Evolutionary conservation across 2,113 vertebrate species (phyloP).

Genomic region (Bothrops jararaca): DNA sequence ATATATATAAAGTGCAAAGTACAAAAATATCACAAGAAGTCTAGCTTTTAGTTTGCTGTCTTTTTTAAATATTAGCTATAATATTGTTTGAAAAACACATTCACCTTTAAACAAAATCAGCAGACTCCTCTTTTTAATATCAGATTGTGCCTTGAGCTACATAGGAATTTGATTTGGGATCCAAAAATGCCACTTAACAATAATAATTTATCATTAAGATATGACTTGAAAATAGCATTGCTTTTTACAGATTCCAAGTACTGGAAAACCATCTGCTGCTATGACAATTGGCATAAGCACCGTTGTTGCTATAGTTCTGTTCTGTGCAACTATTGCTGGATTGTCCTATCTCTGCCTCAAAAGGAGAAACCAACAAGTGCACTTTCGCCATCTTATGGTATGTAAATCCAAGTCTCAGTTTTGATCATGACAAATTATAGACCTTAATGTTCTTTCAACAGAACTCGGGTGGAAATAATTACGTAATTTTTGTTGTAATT

Average conservation of each 20-base stretch:
- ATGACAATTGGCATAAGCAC: slow-evolving; percentile 44
- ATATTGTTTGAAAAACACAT: background rate
- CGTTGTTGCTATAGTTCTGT: slow-evolving; percentile 54
- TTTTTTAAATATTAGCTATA: background rate
- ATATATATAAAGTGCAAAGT: background rate
- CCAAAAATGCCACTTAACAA: background rate
- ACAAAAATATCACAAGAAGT: background rate
- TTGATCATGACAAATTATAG: background rate
- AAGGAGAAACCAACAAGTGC: slow-evolving; percentile 73
- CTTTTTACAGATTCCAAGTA: slow-evolving; percentile 31
- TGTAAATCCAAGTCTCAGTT: background rate
- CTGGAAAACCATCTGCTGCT: slow-evolving; percentile 25
- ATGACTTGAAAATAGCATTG: background rate
- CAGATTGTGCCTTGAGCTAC: background rate
- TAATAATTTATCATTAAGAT: background rate
- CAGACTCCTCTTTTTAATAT: background rate
- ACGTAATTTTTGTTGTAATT: background rate
- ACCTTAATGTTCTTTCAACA: background rate
- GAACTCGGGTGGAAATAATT: background rate
- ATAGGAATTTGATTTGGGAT: background rate
- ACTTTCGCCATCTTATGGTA: slow-evolving; percentile 82
- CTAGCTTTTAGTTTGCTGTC: background rate
- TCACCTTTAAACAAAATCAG: background rate
- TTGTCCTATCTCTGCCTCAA: slow-evolving; percentile 70
- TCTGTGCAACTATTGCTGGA: slow-evolving; percentile 59